Evolutionary conservation across 2,888 invertebrate genomes (phyloP), one percentile per base, ranked within the genome.

Genomic region (Tineola bisselliella): DNA sequence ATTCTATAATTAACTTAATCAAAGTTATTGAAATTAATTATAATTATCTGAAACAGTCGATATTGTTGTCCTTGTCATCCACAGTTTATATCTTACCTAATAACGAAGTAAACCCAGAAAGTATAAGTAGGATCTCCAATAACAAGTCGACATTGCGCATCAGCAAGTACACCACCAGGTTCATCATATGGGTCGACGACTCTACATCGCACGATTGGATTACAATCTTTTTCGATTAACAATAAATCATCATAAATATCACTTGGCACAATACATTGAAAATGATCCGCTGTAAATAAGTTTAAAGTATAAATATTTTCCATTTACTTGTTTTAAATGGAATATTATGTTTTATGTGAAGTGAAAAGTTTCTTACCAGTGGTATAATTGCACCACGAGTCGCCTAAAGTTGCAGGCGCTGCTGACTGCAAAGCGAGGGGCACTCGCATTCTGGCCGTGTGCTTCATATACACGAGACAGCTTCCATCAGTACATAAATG

Each of bases 131-230:
- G 90, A 72, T 92, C 90, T 17, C 93, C 93, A 12, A 86, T 76
- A 0, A 87, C 77, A 13, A 77, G 84, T 12, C 88, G 80, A 71
- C 93, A 94, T 71, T 92, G 91, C 13, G 91, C 92, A 65, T 91
- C 89, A 2, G 89, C 89, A 62, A 94, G 76, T 30, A 93, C 89
- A 66, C 91, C 92, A 64, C 88, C 89, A 0, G 89, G 87, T 65
- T 89, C 87, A 65, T 90, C 90, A 70, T 93, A 93, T 0, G 93
- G 92, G 73, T 93, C 89, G 31, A 91, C 81, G 48, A 94, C 89
- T 69, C 89, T 89, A 68, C 94, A 94, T 61, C 92, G 89, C 65
- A 94, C 89, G 18, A 91, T 89, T 1, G 92, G 91, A 60, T 81
- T 83, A 72, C 94, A 94, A 1, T 77, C 77, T 18, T 94, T 91